Percentiles rank a stretch among this genome's conserved stretches.
phyloP scores from a whole-genome alignment of 2,113 vertebrate genomes.

The Xiphorhynchus elegans region DNA sequence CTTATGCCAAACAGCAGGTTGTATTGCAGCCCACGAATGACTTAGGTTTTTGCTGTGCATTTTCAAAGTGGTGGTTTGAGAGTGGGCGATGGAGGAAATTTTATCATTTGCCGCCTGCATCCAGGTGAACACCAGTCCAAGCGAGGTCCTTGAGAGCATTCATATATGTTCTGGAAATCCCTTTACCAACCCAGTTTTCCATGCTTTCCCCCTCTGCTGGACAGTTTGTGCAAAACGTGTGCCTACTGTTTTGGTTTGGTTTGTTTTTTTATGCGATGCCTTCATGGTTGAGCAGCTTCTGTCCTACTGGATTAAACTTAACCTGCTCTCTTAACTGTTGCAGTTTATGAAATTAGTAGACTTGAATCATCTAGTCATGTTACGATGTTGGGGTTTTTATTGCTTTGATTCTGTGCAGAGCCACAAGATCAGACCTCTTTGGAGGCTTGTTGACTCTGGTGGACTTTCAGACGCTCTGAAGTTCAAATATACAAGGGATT shows the following conservation, averaged over 20 bases:
- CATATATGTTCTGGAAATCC: not conserved
- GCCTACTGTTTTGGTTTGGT: not conserved
- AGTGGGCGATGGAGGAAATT: not conserved
- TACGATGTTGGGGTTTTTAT: fast-evolving
- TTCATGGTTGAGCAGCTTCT: not conserved
- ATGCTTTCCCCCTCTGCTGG: fast-evolving
- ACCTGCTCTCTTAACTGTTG: not conserved
- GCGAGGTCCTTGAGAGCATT: not conserved
- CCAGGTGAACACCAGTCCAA: not conserved
- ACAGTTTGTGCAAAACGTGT: not conserved
- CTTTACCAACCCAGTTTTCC: not conserved
- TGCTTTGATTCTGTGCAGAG: not conserved
- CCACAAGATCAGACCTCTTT: not conserved
- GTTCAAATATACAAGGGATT: not conserved
- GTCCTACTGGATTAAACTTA: not conserved
- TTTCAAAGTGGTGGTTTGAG: not conserved
- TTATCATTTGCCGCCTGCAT: fast-evolving
- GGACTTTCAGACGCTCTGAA: not conserved
- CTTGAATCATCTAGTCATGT: not conserved
- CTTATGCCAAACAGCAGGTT: not conserved
- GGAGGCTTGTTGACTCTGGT: not conserved
- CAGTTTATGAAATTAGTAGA: not conserved
- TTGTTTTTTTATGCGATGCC: not conserved
- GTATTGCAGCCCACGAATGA: not conserved
- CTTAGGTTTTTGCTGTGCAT: not conserved